A percentile compares a stretch with the other conserved stretches of the same genome.
Evolutionary conservation across 2,797 vertebrate genomes (phyloP).

Genomic region (Mormyrus proboscirostris): DNA sequence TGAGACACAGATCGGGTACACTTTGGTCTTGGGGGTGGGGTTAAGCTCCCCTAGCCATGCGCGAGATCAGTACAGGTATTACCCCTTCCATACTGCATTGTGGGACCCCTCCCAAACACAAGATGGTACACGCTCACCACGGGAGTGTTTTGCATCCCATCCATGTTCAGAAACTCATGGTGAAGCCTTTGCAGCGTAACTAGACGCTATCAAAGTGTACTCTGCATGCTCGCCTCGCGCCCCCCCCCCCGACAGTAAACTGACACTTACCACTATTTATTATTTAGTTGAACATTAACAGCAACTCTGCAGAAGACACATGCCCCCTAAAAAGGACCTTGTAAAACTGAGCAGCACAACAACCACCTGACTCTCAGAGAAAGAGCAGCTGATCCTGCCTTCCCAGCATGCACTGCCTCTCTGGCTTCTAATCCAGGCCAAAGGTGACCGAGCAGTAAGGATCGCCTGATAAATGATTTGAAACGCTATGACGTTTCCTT

Average conservation of each 20-base stretch:
- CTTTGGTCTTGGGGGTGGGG: not conserved
- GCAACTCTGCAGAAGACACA: not conserved
- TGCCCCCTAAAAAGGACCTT: not conserved
- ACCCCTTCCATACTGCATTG: not conserved
- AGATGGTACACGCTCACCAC: not conserved
- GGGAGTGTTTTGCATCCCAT: not conserved
- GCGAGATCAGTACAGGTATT: not conserved
- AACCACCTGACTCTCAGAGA: not conserved
- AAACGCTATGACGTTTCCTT: not conserved
- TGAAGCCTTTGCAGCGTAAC: not conserved
- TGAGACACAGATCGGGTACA: not conserved
- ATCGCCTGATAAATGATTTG: not conserved
- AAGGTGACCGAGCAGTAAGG: not conserved
- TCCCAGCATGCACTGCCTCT: not conserved
- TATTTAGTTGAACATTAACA: constrained; percentile 7
- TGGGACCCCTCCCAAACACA: not conserved
- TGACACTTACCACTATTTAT: not conserved
- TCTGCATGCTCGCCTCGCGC: not conserved
- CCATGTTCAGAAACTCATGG: not conserved
- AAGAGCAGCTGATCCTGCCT: not conserved
- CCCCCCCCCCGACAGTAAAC: not conserved
- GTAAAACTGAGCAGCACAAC: not conserved
- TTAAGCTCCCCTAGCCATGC: not conserved
- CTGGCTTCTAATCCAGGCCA: not conserved
- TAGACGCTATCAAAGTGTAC: not conserved